phyloP scores from a whole-genome alignment of 1,140 invertebrate genomes.

The Bombus confusus region DNA sequence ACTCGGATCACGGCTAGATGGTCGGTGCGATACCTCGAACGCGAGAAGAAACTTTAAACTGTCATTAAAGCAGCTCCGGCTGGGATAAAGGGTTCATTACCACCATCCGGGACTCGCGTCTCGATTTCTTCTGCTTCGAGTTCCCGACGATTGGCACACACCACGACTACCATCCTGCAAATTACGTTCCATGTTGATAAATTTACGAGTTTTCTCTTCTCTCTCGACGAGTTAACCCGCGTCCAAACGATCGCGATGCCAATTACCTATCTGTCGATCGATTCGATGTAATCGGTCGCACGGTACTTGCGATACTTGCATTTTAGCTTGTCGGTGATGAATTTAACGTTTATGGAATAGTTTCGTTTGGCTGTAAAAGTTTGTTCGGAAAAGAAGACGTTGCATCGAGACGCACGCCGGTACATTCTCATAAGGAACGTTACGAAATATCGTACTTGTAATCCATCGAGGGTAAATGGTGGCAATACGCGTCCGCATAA shows the following conservation, averaged over 20 bases:
- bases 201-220: constrained; percentile 48
- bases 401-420: background rate
- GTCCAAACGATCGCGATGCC: constrained; percentile 36
- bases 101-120: constrained; percentile 44
- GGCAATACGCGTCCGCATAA: constrained; percentile 63
- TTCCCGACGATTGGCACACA: constrained; percentile 32
- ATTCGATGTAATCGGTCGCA: constrained; percentile 44
- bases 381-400: background rate
- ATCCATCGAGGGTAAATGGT: background rate
- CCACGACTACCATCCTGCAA: constrained; percentile 41
- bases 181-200: constrained; percentile 55
- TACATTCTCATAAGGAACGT: background rate
- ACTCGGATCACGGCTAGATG: constrained; percentile 63
- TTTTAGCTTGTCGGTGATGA: too few species aligned
- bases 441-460: background rate
- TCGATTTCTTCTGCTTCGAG: constrained; percentile 49
- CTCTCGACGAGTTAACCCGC: constrained; percentile 28
- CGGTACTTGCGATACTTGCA: constrained; percentile 4
- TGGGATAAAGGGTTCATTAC: constrained; percentile 66
- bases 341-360: too few species aligned
- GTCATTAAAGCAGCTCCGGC: constrained; percentile 65
- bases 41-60: constrained; percentile 71
- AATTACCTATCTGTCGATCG: constrained; percentile 46
- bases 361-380: background rate
- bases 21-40: constrained; percentile 59